These are phyloP conservation scores for Intoshia linei DNA, from an alignment of 1,140 invertebrate genomes.

Conservation along the genomic window DNA sequence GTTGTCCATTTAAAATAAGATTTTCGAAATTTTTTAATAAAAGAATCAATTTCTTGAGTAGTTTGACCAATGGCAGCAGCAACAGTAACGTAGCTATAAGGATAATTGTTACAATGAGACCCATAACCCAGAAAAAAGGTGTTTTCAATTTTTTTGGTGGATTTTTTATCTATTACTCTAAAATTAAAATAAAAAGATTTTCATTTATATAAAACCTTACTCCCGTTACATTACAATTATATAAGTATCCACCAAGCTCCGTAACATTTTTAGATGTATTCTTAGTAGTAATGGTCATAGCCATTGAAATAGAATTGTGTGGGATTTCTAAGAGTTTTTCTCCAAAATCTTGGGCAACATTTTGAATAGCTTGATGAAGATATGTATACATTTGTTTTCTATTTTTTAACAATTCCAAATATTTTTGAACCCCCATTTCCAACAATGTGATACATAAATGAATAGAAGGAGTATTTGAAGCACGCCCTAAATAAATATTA, in stretches of 20 bases:
- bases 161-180: conserved; percentile 14
- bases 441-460: conserved; percentile 49
- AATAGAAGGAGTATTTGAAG: conserved; percentile 35
- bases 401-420: conserved; percentile 30
- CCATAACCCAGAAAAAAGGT: conserved; percentile 30
- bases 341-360: conserved; percentile 30
- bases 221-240: conserved; percentile 1
- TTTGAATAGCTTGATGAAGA: conserved; percentile 28
- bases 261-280: too few relatives aligned
- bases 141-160: conserved; percentile 9
- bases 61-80: conserved; percentile 37
- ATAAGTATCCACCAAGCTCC: too few relatives aligned
- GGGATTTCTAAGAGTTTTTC: conserved; percentile 33
- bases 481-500: conserved; percentile 27
- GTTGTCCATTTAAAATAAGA: too few relatives aligned
- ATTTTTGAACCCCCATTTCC: conserved; percentile 35
- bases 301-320: conserved; percentile 42
- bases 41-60: conserved; percentile 31
- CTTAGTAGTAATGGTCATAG: conserved; percentile 19
- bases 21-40: conserved; percentile 32
- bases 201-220: neutral
- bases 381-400: conserved; percentile 34
- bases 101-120: conserved; percentile 31
- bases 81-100: conserved; percentile 33
- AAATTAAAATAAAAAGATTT: conserved; percentile 2